Evolutionary conservation across 2,888 invertebrate species (phyloP).

Genomic region (Dolomedes plantarius): DNA sequence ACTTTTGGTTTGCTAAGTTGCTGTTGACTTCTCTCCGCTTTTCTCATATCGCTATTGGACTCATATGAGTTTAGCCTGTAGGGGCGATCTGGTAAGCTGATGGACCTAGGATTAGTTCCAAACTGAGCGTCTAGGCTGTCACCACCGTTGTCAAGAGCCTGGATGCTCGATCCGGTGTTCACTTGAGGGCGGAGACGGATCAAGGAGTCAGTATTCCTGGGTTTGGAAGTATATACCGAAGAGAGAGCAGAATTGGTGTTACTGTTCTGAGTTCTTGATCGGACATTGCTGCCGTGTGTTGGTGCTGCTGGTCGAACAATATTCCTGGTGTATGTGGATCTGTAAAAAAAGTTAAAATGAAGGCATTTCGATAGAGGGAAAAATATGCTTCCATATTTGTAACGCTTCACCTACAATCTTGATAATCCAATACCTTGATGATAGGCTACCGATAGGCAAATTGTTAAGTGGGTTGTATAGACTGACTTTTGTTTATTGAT

Average conservation of each 20-base stretch:
- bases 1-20: slow-evolving; percentile 41
- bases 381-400: no score
- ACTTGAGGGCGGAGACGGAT: slow-evolving; percentile 25
- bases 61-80: slow-evolving; percentile 45
- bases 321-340: slow-evolving; percentile 32
- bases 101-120: slow-evolving; percentile 59
- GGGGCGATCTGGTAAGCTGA: slow-evolving; percentile 58
- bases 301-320: slow-evolving; percentile 46
- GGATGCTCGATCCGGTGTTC: slow-evolving; percentile 8
- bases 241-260: slow-evolving; percentile 25
- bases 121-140: slow-evolving; percentile 68
- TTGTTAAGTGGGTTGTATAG: no score
- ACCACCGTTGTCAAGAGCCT: slow-evolving; percentile 49
- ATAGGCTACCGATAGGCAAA: no score
- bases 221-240: slow-evolving; percentile 36
- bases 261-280: slow-evolving; percentile 28
- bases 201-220: slow-evolving; percentile 22
- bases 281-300: slow-evolving; percentile 61
- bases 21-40: slow-evolving; percentile 45
- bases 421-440: no score
- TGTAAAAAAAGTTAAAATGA: neutral
- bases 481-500: no score
- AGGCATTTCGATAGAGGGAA: no score
- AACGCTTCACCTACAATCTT: no score
- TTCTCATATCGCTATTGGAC: slow-evolving; percentile 38